These are phyloP conservation scores for Nycticorax nycticorax DNA, from an alignment of 2,113 vertebrate species.

Conservation along the genomic window DNA sequence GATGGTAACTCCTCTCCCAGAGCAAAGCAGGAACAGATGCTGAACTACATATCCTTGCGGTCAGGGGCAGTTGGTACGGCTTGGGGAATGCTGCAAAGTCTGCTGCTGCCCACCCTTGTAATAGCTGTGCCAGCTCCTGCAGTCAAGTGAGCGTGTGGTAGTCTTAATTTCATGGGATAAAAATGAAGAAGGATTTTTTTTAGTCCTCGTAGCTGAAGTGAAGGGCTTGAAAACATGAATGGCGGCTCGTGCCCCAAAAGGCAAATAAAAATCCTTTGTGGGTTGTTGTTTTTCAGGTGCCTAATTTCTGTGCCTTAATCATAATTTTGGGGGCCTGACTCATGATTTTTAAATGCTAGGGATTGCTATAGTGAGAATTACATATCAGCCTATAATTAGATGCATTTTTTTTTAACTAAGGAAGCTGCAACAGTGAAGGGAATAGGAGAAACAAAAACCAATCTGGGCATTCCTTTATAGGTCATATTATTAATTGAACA, in stretches of 20 bases:
- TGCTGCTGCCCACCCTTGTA: background rate
- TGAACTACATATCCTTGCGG: rapidly evolving
- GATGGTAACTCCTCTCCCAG: background rate
- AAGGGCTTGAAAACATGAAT: background rate
- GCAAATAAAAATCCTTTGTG: background rate
- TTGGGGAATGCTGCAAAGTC: background rate
- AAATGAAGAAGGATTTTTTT: background rate
- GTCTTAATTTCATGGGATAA: background rate
- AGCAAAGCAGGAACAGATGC: background rate
- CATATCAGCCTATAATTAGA: slow-evolving; percentile 22
- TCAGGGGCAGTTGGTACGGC: background rate
- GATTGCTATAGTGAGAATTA: background rate
- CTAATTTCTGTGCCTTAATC: slow-evolving; percentile 3
- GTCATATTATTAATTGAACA: background rate
- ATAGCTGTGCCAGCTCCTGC: background rate
- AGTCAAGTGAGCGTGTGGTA: background rate
- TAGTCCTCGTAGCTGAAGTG: background rate
- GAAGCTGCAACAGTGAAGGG: background rate
- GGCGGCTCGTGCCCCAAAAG: background rate
- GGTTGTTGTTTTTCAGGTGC: background rate
- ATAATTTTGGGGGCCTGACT: background rate
- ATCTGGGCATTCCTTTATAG: background rate
- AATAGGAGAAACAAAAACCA: slow-evolving; percentile 23
- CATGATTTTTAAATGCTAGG: background rate
- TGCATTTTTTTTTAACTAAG: background rate